Conservation (phyloP, 2,113 vertebrate genomes). For the Sebastes fasciatus region DNA sequence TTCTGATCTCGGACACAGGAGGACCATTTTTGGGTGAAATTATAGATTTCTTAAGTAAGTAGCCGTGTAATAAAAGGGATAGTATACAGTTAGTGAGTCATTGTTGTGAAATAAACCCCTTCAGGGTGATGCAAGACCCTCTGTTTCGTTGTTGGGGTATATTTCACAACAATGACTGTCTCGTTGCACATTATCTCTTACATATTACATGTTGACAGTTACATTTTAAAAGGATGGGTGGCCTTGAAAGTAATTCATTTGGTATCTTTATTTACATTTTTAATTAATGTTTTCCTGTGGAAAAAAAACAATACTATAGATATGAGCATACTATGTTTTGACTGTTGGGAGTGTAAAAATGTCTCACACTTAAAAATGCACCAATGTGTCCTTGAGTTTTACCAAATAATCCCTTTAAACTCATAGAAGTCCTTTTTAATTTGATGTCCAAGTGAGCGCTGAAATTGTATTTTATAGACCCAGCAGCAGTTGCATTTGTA, state of each 20-base stretch:
- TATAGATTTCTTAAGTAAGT: too few relatives aligned
- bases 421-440: slow-evolving; percentile 4
- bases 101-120: too few relatives aligned
- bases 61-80: too few relatives aligned
- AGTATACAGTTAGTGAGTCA: too few relatives aligned
- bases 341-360: not conserved
- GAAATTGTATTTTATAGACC: slow-evolving; percentile 26
- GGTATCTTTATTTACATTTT: not conserved
- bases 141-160: too few relatives aligned
- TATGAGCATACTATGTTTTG: not conserved
- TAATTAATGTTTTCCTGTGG: not conserved
- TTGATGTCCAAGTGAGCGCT: slow-evolving; percentile 15
- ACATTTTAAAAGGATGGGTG: not conserved
- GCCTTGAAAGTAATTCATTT: not conserved
- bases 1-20: too few relatives aligned
- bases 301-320: not conserved
- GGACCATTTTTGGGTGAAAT: too few relatives aligned
- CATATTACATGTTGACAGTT: too few relatives aligned
- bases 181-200: too few relatives aligned
- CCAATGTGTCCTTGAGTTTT: not conserved
- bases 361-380: not conserved
- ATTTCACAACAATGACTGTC: too few relatives aligned
- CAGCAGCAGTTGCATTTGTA: slow-evolving; percentile 15
- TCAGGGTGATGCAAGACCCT: too few relatives aligned
- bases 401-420: not conserved